Percentiles rank a stretch among this genome's conserved stretches.
Evolutionary conservation across 2,888 invertebrate species (phyloP).

Genomic region (Pristionchus japonicus): DNA sequence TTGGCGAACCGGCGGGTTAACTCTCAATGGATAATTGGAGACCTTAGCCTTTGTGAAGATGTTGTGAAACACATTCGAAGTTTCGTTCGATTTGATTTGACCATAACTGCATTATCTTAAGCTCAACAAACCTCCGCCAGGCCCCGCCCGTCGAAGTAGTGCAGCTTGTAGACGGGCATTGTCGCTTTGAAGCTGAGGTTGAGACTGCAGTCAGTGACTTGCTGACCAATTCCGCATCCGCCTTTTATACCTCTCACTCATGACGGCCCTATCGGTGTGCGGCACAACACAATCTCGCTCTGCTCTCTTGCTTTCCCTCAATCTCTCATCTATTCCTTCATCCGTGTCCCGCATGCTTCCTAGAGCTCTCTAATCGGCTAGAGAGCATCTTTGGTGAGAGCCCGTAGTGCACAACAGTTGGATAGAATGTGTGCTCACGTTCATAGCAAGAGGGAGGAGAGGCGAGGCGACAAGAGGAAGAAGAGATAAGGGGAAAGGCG

Average conservation of each 20-base stretch:
- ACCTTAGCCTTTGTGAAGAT: background rate
- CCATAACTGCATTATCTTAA: background rate
- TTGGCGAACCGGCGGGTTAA: too few relatives aligned
- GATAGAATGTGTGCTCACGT: background rate
- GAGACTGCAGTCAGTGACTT: background rate
- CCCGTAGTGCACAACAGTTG: background rate
- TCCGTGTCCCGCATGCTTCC: too few relatives aligned
- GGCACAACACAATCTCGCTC: background rate
- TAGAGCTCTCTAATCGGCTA: too few relatives aligned
- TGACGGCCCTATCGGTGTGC: background rate
- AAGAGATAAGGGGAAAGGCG: background rate
- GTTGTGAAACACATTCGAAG: background rate
- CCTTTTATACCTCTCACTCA: background rate
- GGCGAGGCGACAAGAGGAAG: background rate
- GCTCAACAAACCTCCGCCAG: background rate
- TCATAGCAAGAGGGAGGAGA: background rate
- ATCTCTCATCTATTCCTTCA: background rate
- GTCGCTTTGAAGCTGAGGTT: background rate
- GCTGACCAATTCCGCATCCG: background rate
- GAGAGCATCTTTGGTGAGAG: too few relatives aligned
- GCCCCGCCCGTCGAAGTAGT: slow-evolving; percentile 12
- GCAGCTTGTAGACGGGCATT: slow-evolving; percentile 33
- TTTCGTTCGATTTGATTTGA: too few relatives aligned
- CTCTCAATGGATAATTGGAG: too few relatives aligned
- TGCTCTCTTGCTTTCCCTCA: background rate